Conservation (phyloP, 1,140 invertebrate genomes). For the Phymorhynchus buccinoides region DNA sequence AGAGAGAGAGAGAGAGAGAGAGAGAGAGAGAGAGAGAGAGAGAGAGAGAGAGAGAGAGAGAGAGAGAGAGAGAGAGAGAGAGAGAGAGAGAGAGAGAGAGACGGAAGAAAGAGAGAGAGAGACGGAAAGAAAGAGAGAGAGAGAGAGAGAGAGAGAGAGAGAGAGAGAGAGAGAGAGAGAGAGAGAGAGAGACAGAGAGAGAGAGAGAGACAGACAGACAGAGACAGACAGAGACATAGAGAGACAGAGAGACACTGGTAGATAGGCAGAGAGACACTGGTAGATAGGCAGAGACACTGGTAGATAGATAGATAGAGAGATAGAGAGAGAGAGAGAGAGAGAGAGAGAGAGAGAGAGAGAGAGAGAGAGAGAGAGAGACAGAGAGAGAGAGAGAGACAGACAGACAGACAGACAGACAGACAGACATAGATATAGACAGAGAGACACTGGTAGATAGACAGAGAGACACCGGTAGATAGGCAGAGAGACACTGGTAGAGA, state of each 20-base stretch:
- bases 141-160: too few relatives aligned
- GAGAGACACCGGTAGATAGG: neutral
- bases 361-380: neutral
- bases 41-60: too few relatives aligned
- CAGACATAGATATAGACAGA: neutral
- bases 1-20: too few relatives aligned
- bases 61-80: too few relatives aligned
- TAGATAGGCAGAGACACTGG: neutral
- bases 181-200: too few relatives aligned
- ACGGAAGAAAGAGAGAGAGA: slow-evolving; percentile 1
- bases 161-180: too few relatives aligned
- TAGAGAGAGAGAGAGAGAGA: neutral
- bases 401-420: slow-evolving; percentile 8
- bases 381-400: neutral
- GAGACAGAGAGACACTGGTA: neutral
- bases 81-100: neutral
- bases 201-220: slow-evolving; percentile 9
- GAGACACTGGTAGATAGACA: neutral
- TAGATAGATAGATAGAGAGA: neutral
- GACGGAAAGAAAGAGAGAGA: neutral
- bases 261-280: neutral
- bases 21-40: too few relatives aligned
- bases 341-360: neutral
- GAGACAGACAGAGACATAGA: neutral
- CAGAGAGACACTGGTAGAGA: neutral